Conservation (phyloP, 2,113 vertebrate species). For the Crotalus horridus region DNA sequence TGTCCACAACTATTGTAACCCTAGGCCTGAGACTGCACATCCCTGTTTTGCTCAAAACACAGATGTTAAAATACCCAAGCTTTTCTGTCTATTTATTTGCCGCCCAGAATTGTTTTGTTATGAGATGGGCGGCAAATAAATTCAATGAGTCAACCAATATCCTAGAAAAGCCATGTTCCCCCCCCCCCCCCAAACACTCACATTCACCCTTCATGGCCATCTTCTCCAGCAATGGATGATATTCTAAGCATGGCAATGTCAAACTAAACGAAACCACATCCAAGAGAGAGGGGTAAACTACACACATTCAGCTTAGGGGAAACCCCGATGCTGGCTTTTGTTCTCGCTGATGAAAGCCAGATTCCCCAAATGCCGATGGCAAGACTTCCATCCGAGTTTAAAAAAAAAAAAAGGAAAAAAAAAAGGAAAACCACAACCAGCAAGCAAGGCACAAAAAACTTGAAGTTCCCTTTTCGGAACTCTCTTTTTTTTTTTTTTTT, state of each 20-base stretch:
- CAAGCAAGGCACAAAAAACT: constrained; percentile 12
- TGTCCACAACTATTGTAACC: neutral
- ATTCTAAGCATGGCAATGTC: neutral
- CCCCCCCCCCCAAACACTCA: neutral
- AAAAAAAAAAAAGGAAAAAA: neutral
- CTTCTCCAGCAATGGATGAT: neutral
- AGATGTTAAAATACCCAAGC: neutral
- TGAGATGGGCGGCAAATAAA: neutral
- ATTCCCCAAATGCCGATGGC: neutral
- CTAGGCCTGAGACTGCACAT: neutral
- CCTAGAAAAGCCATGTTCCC: neutral
- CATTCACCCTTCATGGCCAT: neutral
- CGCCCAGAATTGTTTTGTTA: neutral
- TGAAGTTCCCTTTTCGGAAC: neutral
- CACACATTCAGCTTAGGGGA: neutral
- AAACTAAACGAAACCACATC: neutral
- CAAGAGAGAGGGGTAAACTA: neutral
- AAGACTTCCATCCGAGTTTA: neutral
- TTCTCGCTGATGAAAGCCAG: neutral
- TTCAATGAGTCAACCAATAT: neutral
- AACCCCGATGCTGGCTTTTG: neutral
- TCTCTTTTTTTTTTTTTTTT: neutral
- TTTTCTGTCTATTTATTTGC: neutral
- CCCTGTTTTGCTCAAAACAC: neutral
- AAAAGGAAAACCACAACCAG: neutral